Conservation (phyloP, 2,113 vertebrate species). For the Dipodomys spectabilis region DNA sequence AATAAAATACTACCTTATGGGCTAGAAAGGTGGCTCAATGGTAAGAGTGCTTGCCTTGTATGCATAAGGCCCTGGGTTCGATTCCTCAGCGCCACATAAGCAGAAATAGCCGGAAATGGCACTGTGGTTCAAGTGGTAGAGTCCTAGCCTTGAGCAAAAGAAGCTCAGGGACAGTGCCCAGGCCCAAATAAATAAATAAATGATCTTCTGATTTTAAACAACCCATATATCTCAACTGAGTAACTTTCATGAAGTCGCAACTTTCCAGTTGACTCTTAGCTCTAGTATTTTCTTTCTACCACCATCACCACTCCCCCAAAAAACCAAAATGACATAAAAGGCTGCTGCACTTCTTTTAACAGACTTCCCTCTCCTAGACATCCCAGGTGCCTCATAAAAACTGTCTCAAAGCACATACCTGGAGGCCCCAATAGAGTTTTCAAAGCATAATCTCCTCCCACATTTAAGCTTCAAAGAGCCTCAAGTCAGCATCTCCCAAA, state of each 20-base stretch:
- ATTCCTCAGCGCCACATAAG: too few relatives aligned
- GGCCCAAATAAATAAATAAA: too few relatives aligned
- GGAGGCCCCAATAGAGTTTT: conserved; percentile 73
- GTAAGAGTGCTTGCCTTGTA: too few relatives aligned
- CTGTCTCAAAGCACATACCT: conserved; percentile 77
- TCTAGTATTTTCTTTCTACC: neutral
- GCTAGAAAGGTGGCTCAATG: too few relatives aligned
- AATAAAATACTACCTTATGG: too few relatives aligned
- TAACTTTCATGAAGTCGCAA: conserved; percentile 59
- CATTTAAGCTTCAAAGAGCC: conserved; percentile 69
- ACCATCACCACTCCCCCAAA: neutral
- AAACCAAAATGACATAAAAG: conserved; percentile 58
- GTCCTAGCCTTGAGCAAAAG: too few relatives aligned
- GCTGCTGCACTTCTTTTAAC: conserved; percentile 71
- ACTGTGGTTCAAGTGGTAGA: too few relatives aligned
- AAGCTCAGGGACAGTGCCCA: too few relatives aligned
- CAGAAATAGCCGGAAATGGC: too few relatives aligned
- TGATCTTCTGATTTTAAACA: conserved; percentile 45
- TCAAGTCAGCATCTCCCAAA: conserved; percentile 68
- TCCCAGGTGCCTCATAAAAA: conserved; percentile 80
- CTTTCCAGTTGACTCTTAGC: conserved; percentile 28
- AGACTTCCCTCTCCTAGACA: conserved; percentile 73
- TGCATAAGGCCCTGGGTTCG: too few relatives aligned
- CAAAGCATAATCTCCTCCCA: conserved; percentile 70
- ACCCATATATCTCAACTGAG: conserved; percentile 63